Base-by-base conservation (phyloP, 2,797 vertebrate genomes). In the Sphaeramia orbicularis region DNA sequence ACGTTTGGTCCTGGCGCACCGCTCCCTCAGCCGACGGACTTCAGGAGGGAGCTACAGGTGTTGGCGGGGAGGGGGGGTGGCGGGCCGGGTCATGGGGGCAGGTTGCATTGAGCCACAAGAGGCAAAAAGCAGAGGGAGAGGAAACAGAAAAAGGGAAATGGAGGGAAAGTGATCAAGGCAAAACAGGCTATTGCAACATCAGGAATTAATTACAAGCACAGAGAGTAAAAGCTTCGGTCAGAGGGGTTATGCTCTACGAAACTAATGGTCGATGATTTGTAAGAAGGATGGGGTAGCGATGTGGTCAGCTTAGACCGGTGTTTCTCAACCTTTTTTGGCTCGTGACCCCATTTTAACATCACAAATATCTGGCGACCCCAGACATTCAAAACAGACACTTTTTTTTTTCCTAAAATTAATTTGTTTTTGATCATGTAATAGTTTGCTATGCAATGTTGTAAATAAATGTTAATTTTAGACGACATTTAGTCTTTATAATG, bases 1-100 rank as follows among this genome's bases (percentile, higher is more conserved):
- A 69, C 95, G 93, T 91, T 96, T 97, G 95, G 96, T 97, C 95
- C 94, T 94, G 94, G 93, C 91, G 83, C 94, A 97, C 67, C 94
- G 94, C 59, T 99, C 97, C 94, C 95, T 96, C 93, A 98, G 95
- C 84, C 96, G 95, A 76, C 88, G 92, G 81, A 97, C 95, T 79
- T 98, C 97, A 89, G 96, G 96, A 85, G 96, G 93, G 89, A 95
- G 95, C 96, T 97, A 93, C 90, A 86, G 92, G 91, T 89, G 75
- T 66, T 11, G 74, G 80, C 45, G 9, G 3, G n/a, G n/a, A n/a
- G n/a, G n/a, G n/a, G n/a, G 14, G 24, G 63, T 65, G 42, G 37
- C 4, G 66, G 76, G 67, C 32, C 11, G 60, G 60, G 71, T 44
- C 12, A 8, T 21, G 63, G 10, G 53, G 16, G 63, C 12, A 35